Base-by-base conservation (phyloP, 2,888 invertebrate species). In the Axea sp. region DNA sequence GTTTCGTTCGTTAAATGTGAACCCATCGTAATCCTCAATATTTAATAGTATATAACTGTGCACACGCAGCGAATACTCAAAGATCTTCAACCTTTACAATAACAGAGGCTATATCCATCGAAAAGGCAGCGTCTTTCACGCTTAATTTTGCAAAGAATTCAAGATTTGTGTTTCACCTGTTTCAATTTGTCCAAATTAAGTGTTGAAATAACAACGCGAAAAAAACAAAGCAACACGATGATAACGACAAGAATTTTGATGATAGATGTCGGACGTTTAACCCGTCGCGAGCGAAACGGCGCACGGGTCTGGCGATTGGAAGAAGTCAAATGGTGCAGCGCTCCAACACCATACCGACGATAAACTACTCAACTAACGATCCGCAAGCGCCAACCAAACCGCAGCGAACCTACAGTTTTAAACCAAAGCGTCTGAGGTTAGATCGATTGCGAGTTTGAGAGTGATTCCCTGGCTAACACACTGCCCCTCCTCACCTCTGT, bases 401-500 rank as follows among this genome's bases (percentile, higher is more conserved):
- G 75, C 82, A 84, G 69, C 85, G 84, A 78, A 81, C 83, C 84
- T 85, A 82, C 85, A 84, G 86, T 84, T 83, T 86, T 84, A 85
- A 85, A 74, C 86, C 86, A 76, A 86, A 86, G 76, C 86, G 86
- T 75, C 79, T 85, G 86, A 86, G 86, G 86, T 86, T 84, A 85
- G 86, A 82, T 73, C 77, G 81, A 77, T 77, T 82, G 77, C 76
- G 75, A 77, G 51, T 75, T 77, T 77, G 60, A 79, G 78, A 76
- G 79, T 81, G 80, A 79, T 77, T 79, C 76, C 78, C 41, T 7
- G 77, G 78, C 77, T 83, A 81, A 81, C 79, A 75, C 60, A 64
- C 64, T 57, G 22, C 43, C 53, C 41, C n/a, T n/a, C n/a, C n/a
- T n/a, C n/a, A n/a, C n/a, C n/a, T n/a, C n/a, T n/a, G 4, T 19